These are phyloP conservation scores for Mnemiopsis leidyi DNA, from an alignment of 37 sponge, comb jelly and placozoan species.

Conservation along the genomic window DNA sequence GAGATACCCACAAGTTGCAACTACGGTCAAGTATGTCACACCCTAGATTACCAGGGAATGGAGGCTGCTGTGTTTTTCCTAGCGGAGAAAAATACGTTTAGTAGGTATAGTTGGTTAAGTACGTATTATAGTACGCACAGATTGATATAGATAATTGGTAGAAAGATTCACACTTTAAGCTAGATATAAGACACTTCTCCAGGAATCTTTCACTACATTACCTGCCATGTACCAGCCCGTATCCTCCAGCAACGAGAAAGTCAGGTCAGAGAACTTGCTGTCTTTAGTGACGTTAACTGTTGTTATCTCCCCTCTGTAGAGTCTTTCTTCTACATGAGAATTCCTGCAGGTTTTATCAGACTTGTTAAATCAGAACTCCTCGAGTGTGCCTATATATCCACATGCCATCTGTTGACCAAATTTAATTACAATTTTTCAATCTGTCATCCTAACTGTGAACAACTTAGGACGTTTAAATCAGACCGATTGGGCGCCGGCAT, in stretches of 20 bases:
- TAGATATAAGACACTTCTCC: too few relatives aligned
- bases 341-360: neutral
- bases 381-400: too few relatives aligned
- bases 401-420: neutral
- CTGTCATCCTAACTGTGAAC: too few relatives aligned
- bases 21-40: constrained; percentile 44
- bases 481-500: too few relatives aligned
- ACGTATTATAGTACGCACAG: too few relatives aligned
- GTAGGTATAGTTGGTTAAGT: too few relatives aligned
- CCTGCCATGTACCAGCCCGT: constrained; percentile 63
- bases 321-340: constrained; percentile 8
- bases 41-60: constrained; percentile 2
- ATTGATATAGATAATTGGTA: too few relatives aligned
- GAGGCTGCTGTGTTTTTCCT: neutral
- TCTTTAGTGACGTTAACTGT: neutral
- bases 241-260: constrained; percentile 35
- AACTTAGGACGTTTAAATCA: too few relatives aligned
- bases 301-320: constrained; percentile 10
- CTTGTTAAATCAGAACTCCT: too few relatives aligned
- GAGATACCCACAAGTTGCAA: constrained; percentile 25
- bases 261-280: constrained; percentile 1
- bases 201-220: too few relatives aligned
- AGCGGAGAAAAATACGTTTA: neutral
- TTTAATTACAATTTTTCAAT: too few relatives aligned
- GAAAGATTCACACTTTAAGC: too few relatives aligned